phyloP scores from a whole-genome alignment of 2,888 invertebrate species.

The Strigamia crassipes region DNA sequence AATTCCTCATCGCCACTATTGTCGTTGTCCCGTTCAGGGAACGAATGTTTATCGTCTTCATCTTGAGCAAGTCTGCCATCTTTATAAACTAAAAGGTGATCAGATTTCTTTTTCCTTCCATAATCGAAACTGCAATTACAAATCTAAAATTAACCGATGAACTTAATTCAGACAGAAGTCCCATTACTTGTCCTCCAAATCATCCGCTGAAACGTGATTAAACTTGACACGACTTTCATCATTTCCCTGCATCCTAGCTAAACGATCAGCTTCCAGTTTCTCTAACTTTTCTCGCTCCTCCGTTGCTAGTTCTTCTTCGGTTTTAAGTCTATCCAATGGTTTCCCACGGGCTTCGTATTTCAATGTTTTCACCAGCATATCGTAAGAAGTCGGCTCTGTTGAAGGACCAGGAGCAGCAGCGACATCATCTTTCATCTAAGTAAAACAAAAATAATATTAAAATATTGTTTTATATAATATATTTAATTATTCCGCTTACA shows the following conservation, averaged over 20 bases:
- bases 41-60: conserved; percentile 57
- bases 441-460: background rate
- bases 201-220: conserved; percentile 77
- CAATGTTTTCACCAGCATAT: conserved; percentile 77
- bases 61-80: conserved; percentile 54
- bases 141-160: background rate
- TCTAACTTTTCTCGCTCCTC: conserved; percentile 79
- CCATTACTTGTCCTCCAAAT: conserved; percentile 76
- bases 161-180: conserved; percentile 28
- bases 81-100: background rate
- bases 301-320: conserved; percentile 78
- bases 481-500: conserved; percentile 50
- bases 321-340: conserved; percentile 80
- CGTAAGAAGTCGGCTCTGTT: conserved; percentile 70
- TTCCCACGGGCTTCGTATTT: conserved; percentile 69
- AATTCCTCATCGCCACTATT: conserved; percentile 51
- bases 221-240: background rate
- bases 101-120: conserved; percentile 53
- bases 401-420: background rate
- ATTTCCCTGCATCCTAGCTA: conserved; percentile 75
- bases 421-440: background rate
- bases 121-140: conserved; percentile 62
- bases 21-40: conserved; percentile 49
- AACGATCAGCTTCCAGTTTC: conserved; percentile 75
- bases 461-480: background rate